Percentiles rank a stretch among this genome's conserved stretches.
Conservation (phyloP, 2,888 invertebrate species). For the Polyommatus iphigenia region DNA sequence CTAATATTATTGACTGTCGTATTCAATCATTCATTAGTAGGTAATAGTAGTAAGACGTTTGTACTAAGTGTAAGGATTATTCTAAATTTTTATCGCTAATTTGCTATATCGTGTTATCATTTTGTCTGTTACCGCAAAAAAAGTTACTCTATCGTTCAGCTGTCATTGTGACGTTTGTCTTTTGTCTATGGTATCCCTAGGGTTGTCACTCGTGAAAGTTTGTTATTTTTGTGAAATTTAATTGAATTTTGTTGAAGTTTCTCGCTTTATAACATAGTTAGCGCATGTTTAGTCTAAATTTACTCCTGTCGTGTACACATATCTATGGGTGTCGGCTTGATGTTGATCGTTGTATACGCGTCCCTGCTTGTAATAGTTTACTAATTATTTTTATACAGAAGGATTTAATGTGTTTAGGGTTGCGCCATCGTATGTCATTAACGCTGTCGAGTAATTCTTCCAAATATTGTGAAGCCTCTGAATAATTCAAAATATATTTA, state of each 20-base stretch:
- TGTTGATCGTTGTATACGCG: conserved; percentile 46
- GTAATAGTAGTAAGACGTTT: conserved; percentile 23
- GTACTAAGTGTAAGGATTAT: conserved; percentile 23
- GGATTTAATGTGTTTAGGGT: conserved; percentile 46
- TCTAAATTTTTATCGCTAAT: conserved; percentile 3
- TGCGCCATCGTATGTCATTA: conserved; percentile 50
- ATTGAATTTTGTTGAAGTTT: conserved; percentile 27
- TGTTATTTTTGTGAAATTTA: conserved; percentile 29
- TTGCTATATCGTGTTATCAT: neutral
- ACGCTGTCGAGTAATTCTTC: conserved; percentile 73
- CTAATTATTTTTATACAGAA: conserved; percentile 55
- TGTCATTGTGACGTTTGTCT: conserved; percentile 20
- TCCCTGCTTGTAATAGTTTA: conserved; percentile 30
- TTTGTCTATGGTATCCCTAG: neutral
- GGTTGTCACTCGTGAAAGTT: neutral
- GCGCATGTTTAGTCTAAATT: conserved; percentile 47
- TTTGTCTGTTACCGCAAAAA: conserved; percentile 14
- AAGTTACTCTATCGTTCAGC: neutral
- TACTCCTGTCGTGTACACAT: conserved; percentile 36
- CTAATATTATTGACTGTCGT: conserved; percentile 24
- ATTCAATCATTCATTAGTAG: conserved; percentile 26
- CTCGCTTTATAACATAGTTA: conserved; percentile 36
- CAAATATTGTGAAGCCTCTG: conserved; percentile 80
- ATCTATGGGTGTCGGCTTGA: conserved; percentile 52
- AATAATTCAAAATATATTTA: conserved; percentile 81